phyloP scores from a whole-genome alignment of 2,888 invertebrate genomes.

The Agrotis puta region DNA sequence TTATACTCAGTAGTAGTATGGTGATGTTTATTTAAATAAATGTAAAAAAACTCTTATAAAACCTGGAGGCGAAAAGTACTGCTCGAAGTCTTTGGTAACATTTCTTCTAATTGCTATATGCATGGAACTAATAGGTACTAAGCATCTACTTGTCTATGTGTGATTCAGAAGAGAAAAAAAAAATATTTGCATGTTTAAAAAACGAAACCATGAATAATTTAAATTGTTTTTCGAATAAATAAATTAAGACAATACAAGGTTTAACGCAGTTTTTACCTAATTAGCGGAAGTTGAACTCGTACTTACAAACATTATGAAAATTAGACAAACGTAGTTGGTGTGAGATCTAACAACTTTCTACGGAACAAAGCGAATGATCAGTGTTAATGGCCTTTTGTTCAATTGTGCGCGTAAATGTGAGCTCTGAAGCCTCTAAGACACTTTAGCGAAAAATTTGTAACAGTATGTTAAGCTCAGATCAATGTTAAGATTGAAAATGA shows the following conservation, averaged over 20 bases:
- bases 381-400: conserved; percentile 71
- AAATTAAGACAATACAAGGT: neutral
- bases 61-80: neutral
- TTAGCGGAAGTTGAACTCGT: conserved; percentile 37
- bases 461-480: too few species aligned
- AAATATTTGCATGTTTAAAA: too few species aligned
- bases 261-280: conserved; percentile 19
- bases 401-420: conserved; percentile 55
- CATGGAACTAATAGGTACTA: neutral
- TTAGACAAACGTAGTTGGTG: conserved; percentile 56
- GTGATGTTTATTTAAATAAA: too few species aligned
- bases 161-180: neutral
- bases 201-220: neutral
- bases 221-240: neutral
- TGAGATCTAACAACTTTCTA: conserved; percentile 73
- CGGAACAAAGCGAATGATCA: conserved; percentile 69
- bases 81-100: neutral
- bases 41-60: too few species aligned
- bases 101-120: neutral
- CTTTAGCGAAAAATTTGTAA: conserved; percentile 50
- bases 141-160: neutral
- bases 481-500: conserved; percentile 57
- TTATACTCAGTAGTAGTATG: neutral
- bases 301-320: conserved; percentile 35
- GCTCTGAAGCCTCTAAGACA: conserved; percentile 5